Percentiles rank a stretch among this genome's conserved stretches.
phyloP scores from a whole-genome alignment of 2,113 vertebrate genomes.

The Pholis gunnellus region DNA sequence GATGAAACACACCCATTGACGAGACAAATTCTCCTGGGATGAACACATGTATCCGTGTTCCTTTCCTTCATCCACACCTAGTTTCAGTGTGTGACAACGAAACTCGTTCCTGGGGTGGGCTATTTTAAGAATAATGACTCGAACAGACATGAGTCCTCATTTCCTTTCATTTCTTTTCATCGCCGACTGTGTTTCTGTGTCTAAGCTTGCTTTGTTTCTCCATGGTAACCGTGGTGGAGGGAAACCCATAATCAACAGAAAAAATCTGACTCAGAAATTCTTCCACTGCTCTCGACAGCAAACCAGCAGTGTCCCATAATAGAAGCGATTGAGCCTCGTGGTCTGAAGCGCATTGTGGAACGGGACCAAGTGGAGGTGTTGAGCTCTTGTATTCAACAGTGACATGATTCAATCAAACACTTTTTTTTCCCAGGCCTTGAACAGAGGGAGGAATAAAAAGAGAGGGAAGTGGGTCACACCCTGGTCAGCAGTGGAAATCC shows the following conservation, averaged over 20 bases:
- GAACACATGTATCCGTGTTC: slow-evolving; percentile 1
- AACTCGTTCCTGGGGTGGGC: slow-evolving; percentile 1
- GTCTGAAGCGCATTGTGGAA: slow-evolving; percentile 1
- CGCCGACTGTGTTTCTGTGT: slow-evolving; percentile 62
- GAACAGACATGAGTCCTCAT: slow-evolving; percentile 64
- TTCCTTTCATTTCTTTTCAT: slow-evolving; percentile 67
- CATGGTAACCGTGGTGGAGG: slow-evolving; percentile 67
- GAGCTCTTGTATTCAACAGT: slow-evolving; percentile 20
- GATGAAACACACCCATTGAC: slow-evolving; percentile 17
- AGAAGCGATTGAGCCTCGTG: slow-evolving; percentile 27
- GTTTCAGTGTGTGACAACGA: slow-evolving; percentile 33
- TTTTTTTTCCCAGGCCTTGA: slow-evolving; percentile 39
- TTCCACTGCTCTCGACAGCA: slow-evolving; percentile 31
- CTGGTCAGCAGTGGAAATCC: slow-evolving; percentile 70
- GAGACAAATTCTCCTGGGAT: slow-evolving; percentile 22
- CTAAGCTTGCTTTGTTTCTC: slow-evolving; percentile 42
- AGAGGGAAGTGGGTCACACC: slow-evolving; percentile 68
- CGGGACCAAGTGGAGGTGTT: background rate
- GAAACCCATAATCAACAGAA: slow-evolving; percentile 66
- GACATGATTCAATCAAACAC: slow-evolving; percentile 27
- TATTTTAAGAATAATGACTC: slow-evolving; percentile 68
- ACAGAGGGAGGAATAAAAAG: slow-evolving; percentile 22
- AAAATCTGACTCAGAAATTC: slow-evolving; percentile 63
- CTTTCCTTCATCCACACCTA: slow-evolving; percentile 38
- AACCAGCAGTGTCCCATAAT: slow-evolving; percentile 52